Base-by-base conservation (phyloP, 2,113 vertebrate species). In the Zapus hudsonius region DNA sequence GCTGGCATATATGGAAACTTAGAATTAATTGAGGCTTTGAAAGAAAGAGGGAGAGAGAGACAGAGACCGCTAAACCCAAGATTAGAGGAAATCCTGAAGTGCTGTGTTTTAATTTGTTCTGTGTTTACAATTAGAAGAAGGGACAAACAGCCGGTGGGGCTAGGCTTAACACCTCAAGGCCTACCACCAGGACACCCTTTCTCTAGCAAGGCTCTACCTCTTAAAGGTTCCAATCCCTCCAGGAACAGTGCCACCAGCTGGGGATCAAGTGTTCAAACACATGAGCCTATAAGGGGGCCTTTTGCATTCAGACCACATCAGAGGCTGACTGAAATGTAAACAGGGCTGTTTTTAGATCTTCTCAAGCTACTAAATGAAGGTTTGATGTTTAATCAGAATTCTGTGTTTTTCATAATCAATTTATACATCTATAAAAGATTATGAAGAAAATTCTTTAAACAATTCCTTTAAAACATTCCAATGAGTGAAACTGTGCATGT, bases 401-500 rank as follows among this genome's bases (percentile, higher is more conserved):
- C 52, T 2, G 19, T 31, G 40, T 79, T 89, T 81, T 57, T 90
- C 82, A 89, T 59, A 93, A 92, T 67, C 63, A 89, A 74, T 38
- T 89, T 52, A 90, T 10, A 87, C 2, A 86, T n/a, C 92, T 52
- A 90, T 69, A 90, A 95, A 91, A 79, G 42, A 87, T 76, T 42
- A 84, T 55, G 25, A 92, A 87, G 67, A 75, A 67, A 81, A 25
- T 66, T 84, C 44, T 89, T 93, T 89, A 92, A 93, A 75, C 52
- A 87, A 38, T 38, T 59, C 47, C 33, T 88, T 95, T 52, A 79
- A 78, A 89, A 92, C 47, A 73, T 66, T 92, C 61, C 33, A 80
- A 57, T 84, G 29, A 40, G 87, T 84, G 55, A 89, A 87, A 70
- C 52, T 87, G 79, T 38, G 4, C 3, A 87, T 66, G 83, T 83